phyloP scores from a whole-genome alignment of 2,888 invertebrate genomes.

The Leucoma salicis region DNA sequence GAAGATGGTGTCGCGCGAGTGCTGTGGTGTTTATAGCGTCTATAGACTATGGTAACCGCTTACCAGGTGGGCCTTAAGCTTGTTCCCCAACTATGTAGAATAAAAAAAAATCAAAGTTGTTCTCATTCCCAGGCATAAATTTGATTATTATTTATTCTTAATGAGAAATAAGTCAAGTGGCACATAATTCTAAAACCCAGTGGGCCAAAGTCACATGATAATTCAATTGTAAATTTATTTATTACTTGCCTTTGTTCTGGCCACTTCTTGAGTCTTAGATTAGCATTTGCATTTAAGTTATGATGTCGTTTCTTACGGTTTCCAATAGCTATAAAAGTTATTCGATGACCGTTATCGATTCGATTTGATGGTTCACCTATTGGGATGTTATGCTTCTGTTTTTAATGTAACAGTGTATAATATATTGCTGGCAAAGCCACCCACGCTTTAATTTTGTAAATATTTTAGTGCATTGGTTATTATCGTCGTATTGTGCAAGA shows the following conservation, averaged over 20 bases:
- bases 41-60: too few relatives aligned
- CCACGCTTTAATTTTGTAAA: slow-evolving; percentile 24
- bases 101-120: slow-evolving; percentile 7
- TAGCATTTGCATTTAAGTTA: slow-evolving; percentile 55
- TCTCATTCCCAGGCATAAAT: slow-evolving; percentile 25
- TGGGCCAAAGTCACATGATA: slow-evolving; percentile 51
- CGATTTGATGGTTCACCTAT: slow-evolving; percentile 25
- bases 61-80: too few relatives aligned
- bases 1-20: too few relatives aligned
- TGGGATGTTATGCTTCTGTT: slow-evolving; percentile 28
- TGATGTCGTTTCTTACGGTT: slow-evolving; percentile 40
- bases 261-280: slow-evolving; percentile 45
- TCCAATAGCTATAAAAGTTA: slow-evolving; percentile 37
- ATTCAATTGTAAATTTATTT: slow-evolving; percentile 48
- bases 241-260: slow-evolving; percentile 46
- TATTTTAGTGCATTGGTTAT: slow-evolving; percentile 19
- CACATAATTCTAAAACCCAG: slow-evolving; percentile 28
- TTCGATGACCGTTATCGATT: slow-evolving; percentile 42
- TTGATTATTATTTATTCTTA: slow-evolving; percentile 37
- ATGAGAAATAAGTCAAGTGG: slow-evolving; percentile 35
- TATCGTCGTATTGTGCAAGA: slow-evolving; percentile 15
- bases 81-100: too few relatives aligned
- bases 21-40: too few relatives aligned
- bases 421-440: slow-evolving; percentile 24
- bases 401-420: slow-evolving; percentile 26